Conservation (phyloP, 2,888 invertebrate species). For the Apodemia mormo region DNA sequence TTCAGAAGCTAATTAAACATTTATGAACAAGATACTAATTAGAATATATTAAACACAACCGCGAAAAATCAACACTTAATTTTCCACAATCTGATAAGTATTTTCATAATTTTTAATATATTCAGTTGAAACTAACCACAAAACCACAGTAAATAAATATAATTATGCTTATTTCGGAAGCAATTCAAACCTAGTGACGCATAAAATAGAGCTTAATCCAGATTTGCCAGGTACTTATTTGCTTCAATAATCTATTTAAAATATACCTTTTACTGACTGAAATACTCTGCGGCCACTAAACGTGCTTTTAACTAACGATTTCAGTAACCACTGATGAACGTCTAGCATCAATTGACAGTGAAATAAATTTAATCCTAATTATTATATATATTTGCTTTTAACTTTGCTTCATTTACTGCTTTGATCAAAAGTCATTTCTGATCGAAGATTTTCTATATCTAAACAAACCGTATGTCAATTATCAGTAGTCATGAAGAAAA, state of each 20-base stretch:
- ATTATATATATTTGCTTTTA: no score
- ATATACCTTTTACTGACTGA: slow-evolving; percentile 36
- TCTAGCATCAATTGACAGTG: not conserved
- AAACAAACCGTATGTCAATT: no score
- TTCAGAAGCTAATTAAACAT: not conserved
- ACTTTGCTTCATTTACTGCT: no score
- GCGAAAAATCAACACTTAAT: not conserved
- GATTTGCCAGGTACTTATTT: slow-evolving; percentile 41
- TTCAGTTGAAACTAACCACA: slow-evolving; percentile 5
- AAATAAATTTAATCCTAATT: not conserved
- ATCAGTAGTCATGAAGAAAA: no score
- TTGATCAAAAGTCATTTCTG: no score
- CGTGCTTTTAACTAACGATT: not conserved
- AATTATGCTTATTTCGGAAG: slow-evolving; percentile 11
- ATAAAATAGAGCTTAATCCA: slow-evolving; percentile 25
- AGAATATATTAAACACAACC: not conserved
- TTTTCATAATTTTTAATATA: slow-evolving; percentile 6
- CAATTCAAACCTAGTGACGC: slow-evolving; percentile 25
- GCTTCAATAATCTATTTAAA: slow-evolving; percentile 45
- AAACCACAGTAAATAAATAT: slow-evolving; percentile 13
- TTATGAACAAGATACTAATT: not conserved
- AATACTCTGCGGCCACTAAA: slow-evolving; percentile 36
- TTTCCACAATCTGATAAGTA: not conserved
- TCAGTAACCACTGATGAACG: not conserved
- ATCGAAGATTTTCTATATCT: no score